Base-by-base conservation (phyloP, 2,113 vertebrate species). In the Oncorhynchus keta region DNA sequence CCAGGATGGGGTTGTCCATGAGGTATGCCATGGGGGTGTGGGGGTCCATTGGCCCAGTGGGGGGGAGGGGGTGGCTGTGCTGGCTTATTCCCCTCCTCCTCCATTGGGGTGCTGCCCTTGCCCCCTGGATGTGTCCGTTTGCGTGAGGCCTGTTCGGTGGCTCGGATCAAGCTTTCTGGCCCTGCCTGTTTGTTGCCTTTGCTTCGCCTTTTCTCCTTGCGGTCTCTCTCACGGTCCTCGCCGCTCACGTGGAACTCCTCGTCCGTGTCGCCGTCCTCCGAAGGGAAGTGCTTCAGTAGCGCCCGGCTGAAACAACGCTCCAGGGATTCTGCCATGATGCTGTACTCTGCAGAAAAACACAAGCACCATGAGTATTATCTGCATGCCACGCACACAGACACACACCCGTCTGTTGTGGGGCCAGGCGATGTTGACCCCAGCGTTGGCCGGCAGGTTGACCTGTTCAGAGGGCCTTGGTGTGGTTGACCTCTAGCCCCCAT, bases 261-360 rank as follows among this genome's bases (percentile, higher is more conserved):
- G n/a, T 99, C 98, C 0, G 97, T 98, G 87, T 99, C 97, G 1
- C 94, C 96, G 3, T 99, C 97, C 88, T 99, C 98, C 0, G 95
- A 95, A 45, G 98, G 97, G 76, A 98, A 97, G 86, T 99, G 98
- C 89, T 99, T 99, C 55, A 94, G 89, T 87, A 99, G 92, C 0
- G 97, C 97, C 69, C 97, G 95, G 89, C 94, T 96, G 81, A 99
- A 99, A 87, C 97, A 99, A 24, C 96, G 93, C 70, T 99, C 96
- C 57, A 99, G 89, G 75, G 96, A 97, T 83, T 97, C 96, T 0
- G 98, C 95, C 98, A 99, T 99, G 91, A 95, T 94, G 5, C 96
- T 98, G 84, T 99, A 99, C 32, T 99, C 98, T 99, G 87, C 2
- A 39, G 68, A 79, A 45, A 39, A n/a, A 22, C 28, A 65, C 61